Evolutionary conservation across 2,113 vertebrate genomes (phyloP).

Genomic region (Tyto alba): DNA sequence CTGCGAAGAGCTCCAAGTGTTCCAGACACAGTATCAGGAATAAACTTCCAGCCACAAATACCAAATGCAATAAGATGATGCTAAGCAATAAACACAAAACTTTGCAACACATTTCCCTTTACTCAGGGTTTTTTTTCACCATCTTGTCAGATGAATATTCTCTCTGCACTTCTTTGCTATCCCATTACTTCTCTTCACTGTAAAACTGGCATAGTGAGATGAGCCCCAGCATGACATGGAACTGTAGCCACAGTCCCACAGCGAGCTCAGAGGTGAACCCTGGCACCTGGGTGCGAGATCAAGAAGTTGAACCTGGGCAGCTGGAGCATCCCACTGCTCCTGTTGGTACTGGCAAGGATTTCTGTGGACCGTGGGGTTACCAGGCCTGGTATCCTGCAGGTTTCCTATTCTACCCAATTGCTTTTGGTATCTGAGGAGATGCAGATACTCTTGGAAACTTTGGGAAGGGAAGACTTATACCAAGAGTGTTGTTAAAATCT

Average conservation of each 20-base stretch:
- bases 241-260: not conserved
- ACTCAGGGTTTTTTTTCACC: not conserved
- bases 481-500: not conserved
- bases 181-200: not conserved
- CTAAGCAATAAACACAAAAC: not conserved
- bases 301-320: not conserved
- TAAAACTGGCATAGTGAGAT: not conserved
- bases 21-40: not conserved
- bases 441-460: not conserved
- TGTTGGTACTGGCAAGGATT: accelerated
- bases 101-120: not conserved
- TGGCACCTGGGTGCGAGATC: not conserved
- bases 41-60: not conserved
- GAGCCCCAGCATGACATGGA: not conserved
- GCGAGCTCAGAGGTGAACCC: not conserved
- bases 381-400: not conserved
- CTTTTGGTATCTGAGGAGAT: not conserved
- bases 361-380: not conserved
- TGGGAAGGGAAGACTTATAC: not conserved
- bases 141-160: not conserved
- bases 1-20: not conserved
- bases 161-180: not conserved
- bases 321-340: not conserved
- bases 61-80: not conserved
- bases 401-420: not conserved